phyloP scores from a whole-genome alignment of 2,113 vertebrate genomes.

The Ictidomys tridecemlineatus region DNA sequence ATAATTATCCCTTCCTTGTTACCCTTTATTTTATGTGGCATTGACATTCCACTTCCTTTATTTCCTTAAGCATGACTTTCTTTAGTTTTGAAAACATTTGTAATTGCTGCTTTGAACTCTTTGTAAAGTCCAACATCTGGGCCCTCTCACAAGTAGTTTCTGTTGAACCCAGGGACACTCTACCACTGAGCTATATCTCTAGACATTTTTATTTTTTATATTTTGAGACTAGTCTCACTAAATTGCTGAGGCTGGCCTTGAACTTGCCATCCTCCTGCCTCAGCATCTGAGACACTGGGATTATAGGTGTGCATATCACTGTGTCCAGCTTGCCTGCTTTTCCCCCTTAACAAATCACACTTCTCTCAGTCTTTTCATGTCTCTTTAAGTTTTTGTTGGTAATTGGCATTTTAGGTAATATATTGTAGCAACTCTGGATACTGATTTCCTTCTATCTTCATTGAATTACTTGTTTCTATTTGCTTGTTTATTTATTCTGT shows the following conservation, averaged over 20 bases:
- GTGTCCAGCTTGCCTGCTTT: not conserved
- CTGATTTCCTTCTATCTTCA: not conserved
- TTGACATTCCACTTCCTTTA: not conserved
- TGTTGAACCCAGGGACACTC: too few relatives aligned
- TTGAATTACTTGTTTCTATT: not conserved
- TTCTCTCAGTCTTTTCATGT: not conserved
- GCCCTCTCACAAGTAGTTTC: not conserved
- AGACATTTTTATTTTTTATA: too few relatives aligned
- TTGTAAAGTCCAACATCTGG: not conserved
- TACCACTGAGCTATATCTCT: too few relatives aligned
- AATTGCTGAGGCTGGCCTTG: too few relatives aligned
- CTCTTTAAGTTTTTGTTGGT: not conserved
- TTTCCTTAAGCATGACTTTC: not conserved
- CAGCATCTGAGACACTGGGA: too few relatives aligned
- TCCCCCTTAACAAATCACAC: too few relatives aligned
- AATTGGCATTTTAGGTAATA: not conserved
- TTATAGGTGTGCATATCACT: too few relatives aligned
- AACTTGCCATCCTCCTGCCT: too few relatives aligned
- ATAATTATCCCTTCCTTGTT: not conserved
- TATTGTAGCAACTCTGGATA: not conserved
- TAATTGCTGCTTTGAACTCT: not conserved
- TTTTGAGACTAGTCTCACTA: too few relatives aligned
- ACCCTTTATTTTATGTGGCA: not conserved
- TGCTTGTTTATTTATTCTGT: not conserved
- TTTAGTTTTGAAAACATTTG: not conserved